Evolutionary conservation across 2,797 vertebrate species (phyloP), one percentile per base, ranked within the genome.

Genomic region (Pyrocephalus nanus): DNA sequence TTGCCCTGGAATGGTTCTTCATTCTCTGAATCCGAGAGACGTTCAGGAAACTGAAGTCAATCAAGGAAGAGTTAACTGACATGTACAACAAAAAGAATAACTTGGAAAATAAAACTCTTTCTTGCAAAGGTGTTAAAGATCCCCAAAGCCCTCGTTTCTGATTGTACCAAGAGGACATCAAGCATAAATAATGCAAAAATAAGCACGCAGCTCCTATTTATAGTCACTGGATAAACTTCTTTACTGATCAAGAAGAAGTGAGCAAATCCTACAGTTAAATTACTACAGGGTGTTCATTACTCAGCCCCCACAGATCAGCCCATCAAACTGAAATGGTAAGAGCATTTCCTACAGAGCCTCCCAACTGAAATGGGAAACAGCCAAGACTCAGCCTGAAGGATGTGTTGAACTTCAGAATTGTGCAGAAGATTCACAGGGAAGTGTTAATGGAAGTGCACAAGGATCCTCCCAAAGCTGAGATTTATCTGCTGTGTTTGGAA

Each of bases 11-110:
- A 97, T 0, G 99, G 99, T 94, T 99, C 99, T 92, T 99, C 99
- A 4, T 99, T 99, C 97, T 99, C 99, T 0, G 99, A 99, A 96
- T 99, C 99, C 2, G 99, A 99, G 95, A 99, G 98, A 38, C 98
- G 97, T 13, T 98, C 98, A 94, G 98, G 97, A 85, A 97, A 97
- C 98, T 98, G 97, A 54, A 88, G 94, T 25, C 78, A 95, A 96
- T 4, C 92, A 95, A 94, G 94, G 90, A 48, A 96, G 78, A 92
- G 87, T 91, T 74, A 96, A 77, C 38, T 86, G 90, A 74, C 53
- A 70, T 0, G 13, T 3, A 58, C 55, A 60, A 83, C 74, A 93
- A 27, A 81, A 65, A 83, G 51, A 93, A 34, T 30, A 76, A 43
- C 90, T 77, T 75, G 93, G 79, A 78, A 90, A 91, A 78, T 9